phyloP scores from a whole-genome alignment of 2,888 invertebrate genomes.

The Dione vanillae region DNA sequence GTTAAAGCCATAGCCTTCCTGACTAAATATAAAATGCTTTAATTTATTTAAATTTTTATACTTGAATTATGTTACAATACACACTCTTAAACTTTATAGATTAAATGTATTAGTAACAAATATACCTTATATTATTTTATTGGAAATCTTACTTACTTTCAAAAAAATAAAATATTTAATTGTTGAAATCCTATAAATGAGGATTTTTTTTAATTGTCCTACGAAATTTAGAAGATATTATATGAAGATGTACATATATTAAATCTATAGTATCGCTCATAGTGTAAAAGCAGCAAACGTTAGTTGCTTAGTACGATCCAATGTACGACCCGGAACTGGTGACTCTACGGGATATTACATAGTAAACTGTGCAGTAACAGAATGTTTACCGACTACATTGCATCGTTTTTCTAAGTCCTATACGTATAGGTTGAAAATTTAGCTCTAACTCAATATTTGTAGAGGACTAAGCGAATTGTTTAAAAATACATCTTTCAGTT shows the following conservation, averaged over 20 bases:
- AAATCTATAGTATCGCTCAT: constrained; percentile 23
- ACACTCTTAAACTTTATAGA: no score
- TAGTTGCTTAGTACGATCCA: constrained; percentile 49
- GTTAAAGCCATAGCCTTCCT: constrained; percentile 22
- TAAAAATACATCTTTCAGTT: neutral
- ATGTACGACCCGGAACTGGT: constrained; percentile 60
- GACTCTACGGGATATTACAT: constrained; percentile 70
- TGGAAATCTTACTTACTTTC: no score
- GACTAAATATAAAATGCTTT: constrained; percentile 5
- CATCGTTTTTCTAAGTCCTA: constrained; percentile 30
- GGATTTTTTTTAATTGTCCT: no score
- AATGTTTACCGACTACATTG: constrained; percentile 48
- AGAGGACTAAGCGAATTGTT: neutral
- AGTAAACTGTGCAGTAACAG: constrained; percentile 59
- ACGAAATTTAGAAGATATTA: no score
- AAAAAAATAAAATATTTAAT: no score
- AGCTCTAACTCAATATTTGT: neutral
- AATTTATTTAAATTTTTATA: neutral
- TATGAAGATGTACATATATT: no score
- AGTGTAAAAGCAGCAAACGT: constrained; percentile 30
- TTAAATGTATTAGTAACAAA: no score
- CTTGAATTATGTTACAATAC: no score
- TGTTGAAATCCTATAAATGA: no score
- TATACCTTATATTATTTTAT: no score
- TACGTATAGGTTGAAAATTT: constrained; percentile 17